phyloP scores from a whole-genome alignment of 1,140 invertebrate species.

The Neelides sp. region DNA sequence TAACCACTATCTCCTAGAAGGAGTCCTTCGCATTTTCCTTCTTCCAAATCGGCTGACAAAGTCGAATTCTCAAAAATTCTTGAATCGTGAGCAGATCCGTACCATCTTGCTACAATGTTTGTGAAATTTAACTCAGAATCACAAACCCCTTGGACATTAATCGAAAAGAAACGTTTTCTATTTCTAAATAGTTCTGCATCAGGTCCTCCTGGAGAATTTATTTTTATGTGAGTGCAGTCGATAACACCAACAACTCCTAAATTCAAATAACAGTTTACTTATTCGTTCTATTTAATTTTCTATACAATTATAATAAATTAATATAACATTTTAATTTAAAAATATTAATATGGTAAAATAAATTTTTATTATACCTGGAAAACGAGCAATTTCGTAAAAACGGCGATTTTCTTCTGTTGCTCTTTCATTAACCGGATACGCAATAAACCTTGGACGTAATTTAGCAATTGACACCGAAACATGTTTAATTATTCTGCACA shows the following conservation, averaged over 20 bases:
- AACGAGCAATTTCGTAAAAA: slow-evolving; percentile 12
- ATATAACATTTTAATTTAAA: neutral
- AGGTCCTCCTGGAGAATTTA: slow-evolving; percentile 30
- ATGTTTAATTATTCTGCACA: slow-evolving; percentile 4
- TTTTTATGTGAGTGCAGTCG: slow-evolving; percentile 32
- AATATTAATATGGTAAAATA: neutral
- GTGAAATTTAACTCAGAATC: slow-evolving; percentile 24
- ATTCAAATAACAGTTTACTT: neutral
- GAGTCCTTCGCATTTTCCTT: neutral
- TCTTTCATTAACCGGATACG: neutral
- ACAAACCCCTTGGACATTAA: slow-evolving; percentile 31
- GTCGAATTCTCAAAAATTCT: slow-evolving; percentile 10
- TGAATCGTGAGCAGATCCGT: slow-evolving; percentile 31
- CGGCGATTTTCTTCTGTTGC: neutral
- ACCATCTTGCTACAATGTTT: slow-evolving; percentile 29
- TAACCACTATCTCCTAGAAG: slow-evolving; percentile 22
- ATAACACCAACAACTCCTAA: slow-evolving; percentile 27
- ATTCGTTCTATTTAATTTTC: neutral
- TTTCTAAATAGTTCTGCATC: slow-evolving; percentile 32
- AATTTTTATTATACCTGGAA: slow-evolving; percentile 10
- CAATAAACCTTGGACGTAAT: neutral
- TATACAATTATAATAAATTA: neutral
- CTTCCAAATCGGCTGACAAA: neutral
- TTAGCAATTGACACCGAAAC: slow-evolving; percentile 8
- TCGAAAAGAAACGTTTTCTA: slow-evolving; percentile 28